Conservation (phyloP, 2,888 invertebrate genomes). For the Parapristionchus giblindavisi region DNA sequence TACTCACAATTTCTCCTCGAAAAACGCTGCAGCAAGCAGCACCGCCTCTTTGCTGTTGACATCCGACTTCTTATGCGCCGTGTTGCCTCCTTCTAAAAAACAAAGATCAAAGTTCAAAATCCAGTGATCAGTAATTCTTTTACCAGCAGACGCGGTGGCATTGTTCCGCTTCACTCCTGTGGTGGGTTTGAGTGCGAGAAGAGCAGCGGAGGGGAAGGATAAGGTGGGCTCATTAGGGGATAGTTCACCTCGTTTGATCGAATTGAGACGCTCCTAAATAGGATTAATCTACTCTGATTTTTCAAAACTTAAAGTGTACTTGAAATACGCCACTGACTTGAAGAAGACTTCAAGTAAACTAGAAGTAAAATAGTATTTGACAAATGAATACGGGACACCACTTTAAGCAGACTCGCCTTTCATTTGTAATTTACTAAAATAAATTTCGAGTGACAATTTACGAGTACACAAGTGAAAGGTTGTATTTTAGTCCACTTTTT, state of each 20-base stretch:
- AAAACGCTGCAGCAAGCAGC: conserved; percentile 46
- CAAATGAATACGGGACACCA: neutral
- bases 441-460: neutral
- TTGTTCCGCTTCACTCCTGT: conserved; percentile 65
- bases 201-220: conserved; percentile 55
- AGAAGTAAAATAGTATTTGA: no score
- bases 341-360: no score
- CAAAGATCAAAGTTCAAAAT: neutral
- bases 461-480: no score
- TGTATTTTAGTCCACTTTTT: neutral
- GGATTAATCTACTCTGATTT: no score
- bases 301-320: no score
- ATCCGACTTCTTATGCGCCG: conserved; percentile 68
- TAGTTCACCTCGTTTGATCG: neutral
- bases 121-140: neutral
- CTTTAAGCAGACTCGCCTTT: neutral
- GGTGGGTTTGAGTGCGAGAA: conserved; percentile 67
- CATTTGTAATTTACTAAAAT: neutral
- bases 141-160: conserved; percentile 52
- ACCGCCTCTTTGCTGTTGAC: conserved; percentile 63
- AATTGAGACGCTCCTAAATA: neutral
- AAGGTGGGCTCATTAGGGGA: neutral
- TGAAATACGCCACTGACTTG: no score
- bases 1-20: conserved; percentile 25
- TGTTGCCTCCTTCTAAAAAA: conserved; percentile 48